phyloP scores from a whole-genome alignment of 2,797 vertebrate genomes.

The Gallinago solitaria region DNA sequence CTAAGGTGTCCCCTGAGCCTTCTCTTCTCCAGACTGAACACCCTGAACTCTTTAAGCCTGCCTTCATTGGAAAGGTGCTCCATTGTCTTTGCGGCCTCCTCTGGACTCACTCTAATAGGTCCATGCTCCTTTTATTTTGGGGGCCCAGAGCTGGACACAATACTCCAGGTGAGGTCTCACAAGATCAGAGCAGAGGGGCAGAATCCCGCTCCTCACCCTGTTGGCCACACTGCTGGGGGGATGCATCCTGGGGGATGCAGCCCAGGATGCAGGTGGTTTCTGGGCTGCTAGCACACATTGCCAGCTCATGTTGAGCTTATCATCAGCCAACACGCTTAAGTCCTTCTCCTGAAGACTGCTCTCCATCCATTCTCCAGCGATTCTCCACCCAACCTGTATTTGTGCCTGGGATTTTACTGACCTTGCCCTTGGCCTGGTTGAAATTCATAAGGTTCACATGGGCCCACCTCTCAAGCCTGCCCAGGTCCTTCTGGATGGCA shows the following conservation, averaged over 20 bases:
- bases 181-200: not conserved
- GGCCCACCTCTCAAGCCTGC: not conserved
- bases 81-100: not conserved
- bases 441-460: not conserved
- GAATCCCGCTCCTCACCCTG: not conserved
- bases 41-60: not conserved
- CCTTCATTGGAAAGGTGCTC: not conserved
- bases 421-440: not conserved
- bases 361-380: not conserved
- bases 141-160: not conserved
- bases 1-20: not conserved
- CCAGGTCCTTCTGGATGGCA: not conserved
- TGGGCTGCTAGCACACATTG: not conserved
- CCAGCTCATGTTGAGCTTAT: not conserved
- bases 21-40: not conserved
- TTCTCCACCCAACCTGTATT: not conserved
- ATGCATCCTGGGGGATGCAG: not conserved
- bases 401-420: not conserved
- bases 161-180: not conserved
- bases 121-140: not conserved
- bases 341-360: not conserved
- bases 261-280: not conserved
- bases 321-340: not conserved
- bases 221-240: not conserved
- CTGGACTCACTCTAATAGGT: not conserved